A percentile compares a stretch with the other conserved stretches of the same genome.
Conservation (phyloP, 1,140 invertebrate genomes). For the Pygmarrhopalites habei region DNA sequence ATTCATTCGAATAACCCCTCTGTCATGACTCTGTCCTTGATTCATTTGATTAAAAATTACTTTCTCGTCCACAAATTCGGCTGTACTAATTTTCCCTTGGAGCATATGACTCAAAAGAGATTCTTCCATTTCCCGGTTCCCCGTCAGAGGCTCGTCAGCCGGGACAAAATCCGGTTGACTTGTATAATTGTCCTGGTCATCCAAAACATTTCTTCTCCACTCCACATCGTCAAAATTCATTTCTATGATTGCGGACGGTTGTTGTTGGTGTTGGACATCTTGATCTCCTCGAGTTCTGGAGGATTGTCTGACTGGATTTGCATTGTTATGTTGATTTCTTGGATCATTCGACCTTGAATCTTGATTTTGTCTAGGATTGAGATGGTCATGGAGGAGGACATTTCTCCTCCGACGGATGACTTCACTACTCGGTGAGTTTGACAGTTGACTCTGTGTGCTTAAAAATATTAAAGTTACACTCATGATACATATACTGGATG, state of each 20-base stretch:
- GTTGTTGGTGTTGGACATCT: neutral
- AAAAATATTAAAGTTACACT: neutral
- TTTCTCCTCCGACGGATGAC: neutral
- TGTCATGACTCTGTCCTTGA: no score
- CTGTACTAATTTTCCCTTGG: slow-evolving; percentile 19
- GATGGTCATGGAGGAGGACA: neutral
- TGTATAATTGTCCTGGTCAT: slow-evolving; percentile 21
- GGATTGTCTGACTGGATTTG: neutral
- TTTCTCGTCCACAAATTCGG: slow-evolving; percentile 40
- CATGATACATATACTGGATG: neutral
- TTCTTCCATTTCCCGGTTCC: slow-evolving; percentile 5
- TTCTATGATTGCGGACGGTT: neutral
- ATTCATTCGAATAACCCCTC: slow-evolving; percentile 54
- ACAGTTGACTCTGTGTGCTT: neutral
- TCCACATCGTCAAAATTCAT: slow-evolving; percentile 17
- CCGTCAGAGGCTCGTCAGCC: neutral
- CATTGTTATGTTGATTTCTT: neutral
- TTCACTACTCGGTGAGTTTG: neutral
- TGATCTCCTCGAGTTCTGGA: neutral
- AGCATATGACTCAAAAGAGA: slow-evolving; percentile 26
- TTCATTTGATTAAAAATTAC: slow-evolving; percentile 46
- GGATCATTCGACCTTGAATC: neutral
- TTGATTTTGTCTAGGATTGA: neutral
- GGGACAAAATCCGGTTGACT: neutral
- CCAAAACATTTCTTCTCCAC: slow-evolving; percentile 23